phyloP scores from a whole-genome alignment of 1,140 invertebrate genomes.

The Macrobrachium rosenbergii region DNA sequence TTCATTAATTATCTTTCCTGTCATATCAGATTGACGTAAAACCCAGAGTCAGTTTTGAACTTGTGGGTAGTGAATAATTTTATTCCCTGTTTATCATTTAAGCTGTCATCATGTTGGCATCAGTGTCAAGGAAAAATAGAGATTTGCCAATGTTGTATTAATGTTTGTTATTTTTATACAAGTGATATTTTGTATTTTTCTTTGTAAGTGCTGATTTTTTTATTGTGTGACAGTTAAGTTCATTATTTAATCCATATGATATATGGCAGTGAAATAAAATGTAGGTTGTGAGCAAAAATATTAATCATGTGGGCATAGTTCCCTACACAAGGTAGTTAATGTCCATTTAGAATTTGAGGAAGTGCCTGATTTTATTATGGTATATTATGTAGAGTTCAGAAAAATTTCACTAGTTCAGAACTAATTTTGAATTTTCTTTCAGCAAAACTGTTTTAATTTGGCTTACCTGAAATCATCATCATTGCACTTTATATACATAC shows the following conservation, averaged over 20 bases:
- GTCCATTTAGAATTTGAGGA: conserved; percentile 55
- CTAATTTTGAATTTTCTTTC: conserved; percentile 24
- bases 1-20: too few relatives aligned
- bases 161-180: conserved; percentile 64
- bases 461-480: conserved; percentile 54
- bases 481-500: conserved; percentile 44
- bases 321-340: conserved; percentile 37
- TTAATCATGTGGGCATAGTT: conserved; percentile 47
- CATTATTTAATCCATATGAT: conserved; percentile 33
- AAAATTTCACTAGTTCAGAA: conserved; percentile 31
- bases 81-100: neutral
- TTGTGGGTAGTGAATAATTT: too few relatives aligned
- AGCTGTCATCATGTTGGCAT: conserved; percentile 29
- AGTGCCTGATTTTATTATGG: conserved; percentile 61
- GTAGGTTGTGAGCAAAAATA: conserved; percentile 59
- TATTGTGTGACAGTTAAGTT: too few relatives aligned
- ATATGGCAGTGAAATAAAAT: conserved; percentile 34
- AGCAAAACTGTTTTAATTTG: conserved; percentile 39
- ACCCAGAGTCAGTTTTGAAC: neutral
- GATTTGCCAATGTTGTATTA: conserved; percentile 58
- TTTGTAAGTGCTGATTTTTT: conserved; percentile 18
- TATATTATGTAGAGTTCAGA: conserved; percentile 57
- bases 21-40: too few relatives aligned
- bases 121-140: conserved; percentile 51
- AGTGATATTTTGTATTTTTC: conserved; percentile 43